Evolutionary conservation across 2,113 vertebrate species (phyloP).

Genomic region (Illadopsis cleaveri): DNA sequence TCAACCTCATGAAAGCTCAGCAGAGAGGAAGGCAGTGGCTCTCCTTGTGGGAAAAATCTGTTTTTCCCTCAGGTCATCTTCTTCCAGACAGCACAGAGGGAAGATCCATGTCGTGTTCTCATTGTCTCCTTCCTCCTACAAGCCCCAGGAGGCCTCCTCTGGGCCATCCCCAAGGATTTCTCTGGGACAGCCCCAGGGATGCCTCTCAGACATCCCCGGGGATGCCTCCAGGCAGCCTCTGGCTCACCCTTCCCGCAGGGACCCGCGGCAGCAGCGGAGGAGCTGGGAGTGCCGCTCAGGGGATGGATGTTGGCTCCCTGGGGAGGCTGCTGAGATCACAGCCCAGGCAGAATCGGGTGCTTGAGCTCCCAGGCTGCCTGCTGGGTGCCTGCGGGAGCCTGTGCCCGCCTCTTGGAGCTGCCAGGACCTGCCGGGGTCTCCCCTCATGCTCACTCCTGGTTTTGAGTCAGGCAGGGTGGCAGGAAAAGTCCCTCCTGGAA

Average conservation of each 20-base stretch:
- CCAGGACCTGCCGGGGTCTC: background rate
- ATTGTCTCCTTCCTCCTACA: background rate
- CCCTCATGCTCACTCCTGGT: rapidly evolving
- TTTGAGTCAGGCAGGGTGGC: background rate
- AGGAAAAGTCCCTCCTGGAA: background rate
- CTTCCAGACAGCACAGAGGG: background rate
- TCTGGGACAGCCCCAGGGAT: background rate
- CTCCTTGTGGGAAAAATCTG: background rate
- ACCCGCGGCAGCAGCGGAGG: background rate
- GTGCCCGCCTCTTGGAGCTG: background rate
- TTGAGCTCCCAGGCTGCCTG: background rate
- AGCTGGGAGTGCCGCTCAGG: background rate
- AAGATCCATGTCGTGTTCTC: background rate
- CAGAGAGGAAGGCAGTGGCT: background rate
- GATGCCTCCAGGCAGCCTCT: background rate
- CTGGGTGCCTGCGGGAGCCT: rapidly evolving
- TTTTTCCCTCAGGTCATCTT: background rate
- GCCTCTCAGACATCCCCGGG: background rate
- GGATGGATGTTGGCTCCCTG: background rate
- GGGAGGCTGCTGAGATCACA: background rate
- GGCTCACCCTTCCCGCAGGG: background rate
- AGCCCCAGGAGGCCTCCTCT: background rate
- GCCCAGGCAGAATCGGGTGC: rapidly evolving
- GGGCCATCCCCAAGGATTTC: background rate
- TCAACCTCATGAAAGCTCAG: background rate